Evolutionary conservation across 2,797 vertebrate species (phyloP), one percentile per base, ranked within the genome.

Genomic region (Notolabrus celidotus): DNA sequence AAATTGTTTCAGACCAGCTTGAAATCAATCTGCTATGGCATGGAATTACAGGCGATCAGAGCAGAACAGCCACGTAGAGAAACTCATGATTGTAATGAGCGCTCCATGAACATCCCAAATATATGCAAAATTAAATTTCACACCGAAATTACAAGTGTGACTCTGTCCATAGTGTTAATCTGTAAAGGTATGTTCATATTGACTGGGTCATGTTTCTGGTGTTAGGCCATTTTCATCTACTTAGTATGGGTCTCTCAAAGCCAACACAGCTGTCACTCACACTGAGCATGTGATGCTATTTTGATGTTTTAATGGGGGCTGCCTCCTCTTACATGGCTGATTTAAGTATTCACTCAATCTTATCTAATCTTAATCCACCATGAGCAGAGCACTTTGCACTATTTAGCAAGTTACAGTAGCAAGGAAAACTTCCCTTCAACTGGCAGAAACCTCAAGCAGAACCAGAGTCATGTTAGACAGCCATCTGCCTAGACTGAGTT

Each of bases 91-190:
- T n/a, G 60, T 74, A 19, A 61, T 65, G 25, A 66, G 42, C 54
- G 67, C 50, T 41, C 52, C 22, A 17, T 56, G 45, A 72, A 66
- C 27, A 60, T 62, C 42, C 47, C 14, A 55, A 75, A 77, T 50
- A 43, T 65, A 70, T 67, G 65, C 51, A 56, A 67, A 79, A 79
- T 67, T 38, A 1, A 34, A 77, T 83, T 88, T 84, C 65, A 73
- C 53, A 59, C 54, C 54, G 39, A 62, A 71, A 59, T 62, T 49
- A 55, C 31, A 61, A 19, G 53, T 62, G 54, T 72, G 67, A 42
- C 56, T 25, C 1, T 0, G 51, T 17, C 16, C 43, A 23, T 43
- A 54, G 55, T 68, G 72, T 57, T 72, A 53, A 77, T 82, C 79
- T 69, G 56, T 60, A 55, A 10, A 10, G 56, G 38, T 51, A 41